Conservation (phyloP, 2,797 vertebrate species). For the Molossus alvarezi region DNA sequence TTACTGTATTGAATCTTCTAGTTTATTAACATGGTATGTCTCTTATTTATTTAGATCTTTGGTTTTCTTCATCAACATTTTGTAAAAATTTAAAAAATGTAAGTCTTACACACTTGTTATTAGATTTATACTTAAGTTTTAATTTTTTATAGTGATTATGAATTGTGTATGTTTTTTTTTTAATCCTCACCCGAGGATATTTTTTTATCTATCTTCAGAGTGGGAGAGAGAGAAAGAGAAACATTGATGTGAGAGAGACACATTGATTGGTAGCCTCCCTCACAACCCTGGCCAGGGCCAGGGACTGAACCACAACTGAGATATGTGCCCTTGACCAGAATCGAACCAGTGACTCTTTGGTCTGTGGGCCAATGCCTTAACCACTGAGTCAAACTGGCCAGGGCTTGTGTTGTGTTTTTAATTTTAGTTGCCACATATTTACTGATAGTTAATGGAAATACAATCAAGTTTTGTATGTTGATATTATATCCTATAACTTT, state of each 20-base stretch:
- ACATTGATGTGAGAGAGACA: no score
- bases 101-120: no score
- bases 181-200: no score
- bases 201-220: no score
- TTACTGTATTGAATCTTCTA: background rate
- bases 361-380: no score
- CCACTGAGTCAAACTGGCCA: no score
- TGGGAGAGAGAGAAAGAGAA: no score
- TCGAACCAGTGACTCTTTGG: no score
- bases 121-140: slow-evolving; percentile 8
- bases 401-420: background rate
- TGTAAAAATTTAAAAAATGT: background rate
- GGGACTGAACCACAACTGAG: no score
- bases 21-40: background rate
- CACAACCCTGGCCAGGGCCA: no score
- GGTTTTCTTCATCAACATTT: background rate
- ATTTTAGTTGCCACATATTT: background rate
- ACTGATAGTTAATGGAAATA: background rate
- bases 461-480: background rate
- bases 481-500: background rate
- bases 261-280: no score
- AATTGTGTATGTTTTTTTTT: background rate
- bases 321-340: no score
- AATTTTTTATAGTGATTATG: background rate
- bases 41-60: slow-evolving; percentile 29